Conservation (phyloP, 2,113 vertebrate genomes). For the Ameiurus melas region DNA sequence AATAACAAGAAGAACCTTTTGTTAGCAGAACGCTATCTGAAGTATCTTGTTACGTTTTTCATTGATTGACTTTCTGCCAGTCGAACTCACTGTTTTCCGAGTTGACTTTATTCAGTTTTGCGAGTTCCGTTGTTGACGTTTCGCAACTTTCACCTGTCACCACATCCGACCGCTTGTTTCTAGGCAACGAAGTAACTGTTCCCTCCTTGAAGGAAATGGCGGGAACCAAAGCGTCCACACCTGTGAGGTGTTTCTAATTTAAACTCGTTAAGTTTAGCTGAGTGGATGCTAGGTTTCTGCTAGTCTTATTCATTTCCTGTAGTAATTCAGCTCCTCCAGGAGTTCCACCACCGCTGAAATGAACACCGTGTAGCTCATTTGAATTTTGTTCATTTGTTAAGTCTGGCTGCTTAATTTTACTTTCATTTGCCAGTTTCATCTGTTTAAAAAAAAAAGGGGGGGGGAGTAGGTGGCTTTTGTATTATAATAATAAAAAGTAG, state of each 20-base stretch:
- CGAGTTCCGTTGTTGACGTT: not conserved
- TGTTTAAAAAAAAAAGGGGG: not conserved
- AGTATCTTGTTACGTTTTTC: not conserved
- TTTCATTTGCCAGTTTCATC: not conserved
- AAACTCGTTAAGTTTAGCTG: not conserved
- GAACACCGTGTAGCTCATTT: not conserved
- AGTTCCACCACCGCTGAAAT: too few relatives aligned
- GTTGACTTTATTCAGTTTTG: not conserved
- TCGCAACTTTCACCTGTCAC: not conserved
- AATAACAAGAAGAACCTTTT: not conserved
- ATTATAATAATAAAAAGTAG: not conserved
- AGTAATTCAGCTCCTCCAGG: too few relatives aligned
- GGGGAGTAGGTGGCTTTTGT: not conserved
- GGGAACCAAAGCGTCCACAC: not conserved
- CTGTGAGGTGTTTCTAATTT: not conserved
- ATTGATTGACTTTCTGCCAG: too few relatives aligned
- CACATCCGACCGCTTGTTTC: not conserved
- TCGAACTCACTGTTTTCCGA: not conserved
- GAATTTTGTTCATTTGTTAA: not conserved
- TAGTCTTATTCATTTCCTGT: not conserved
- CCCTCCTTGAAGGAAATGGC: not conserved
- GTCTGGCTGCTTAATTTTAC: not conserved
- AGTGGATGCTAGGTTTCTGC: not conserved
- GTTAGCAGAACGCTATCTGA: too few relatives aligned
- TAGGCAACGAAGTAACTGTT: not conserved